A percentile compares a stretch with the other conserved stretches of the same genome.
phyloP scores from a whole-genome alignment of 2,113 vertebrate species.

The Herpailurus yagouaroundi region DNA sequence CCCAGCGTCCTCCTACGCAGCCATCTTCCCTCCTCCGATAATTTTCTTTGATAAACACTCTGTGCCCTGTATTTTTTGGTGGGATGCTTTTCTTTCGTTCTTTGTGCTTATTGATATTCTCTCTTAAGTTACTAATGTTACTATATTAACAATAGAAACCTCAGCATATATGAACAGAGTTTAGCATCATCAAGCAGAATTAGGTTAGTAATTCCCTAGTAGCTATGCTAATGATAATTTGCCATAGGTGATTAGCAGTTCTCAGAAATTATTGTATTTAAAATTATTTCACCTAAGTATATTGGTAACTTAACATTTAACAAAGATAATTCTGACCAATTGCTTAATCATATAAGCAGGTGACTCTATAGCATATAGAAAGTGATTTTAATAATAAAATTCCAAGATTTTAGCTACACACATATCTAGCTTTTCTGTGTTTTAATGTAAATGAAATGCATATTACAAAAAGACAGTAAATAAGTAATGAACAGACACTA shows the following conservation, averaged over 20 bases:
- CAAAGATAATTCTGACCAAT: neutral
- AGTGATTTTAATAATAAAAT: neutral
- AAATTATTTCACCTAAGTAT: neutral
- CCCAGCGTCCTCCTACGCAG: too few species aligned
- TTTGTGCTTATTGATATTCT: neutral
- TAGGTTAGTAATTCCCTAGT: neutral
- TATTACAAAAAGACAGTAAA: neutral
- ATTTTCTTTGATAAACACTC: neutral
- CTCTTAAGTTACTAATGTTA: neutral
- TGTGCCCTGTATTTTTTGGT: neutral
- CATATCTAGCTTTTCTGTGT: neutral
- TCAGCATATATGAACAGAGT: neutral
- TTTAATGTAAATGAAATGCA: slow-evolving; percentile 10
- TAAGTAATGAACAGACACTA: neutral
- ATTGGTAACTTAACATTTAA: neutral
- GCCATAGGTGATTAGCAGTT: neutral
- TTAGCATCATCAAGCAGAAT: neutral
- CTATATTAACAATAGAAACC: neutral
- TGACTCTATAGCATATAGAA: neutral
- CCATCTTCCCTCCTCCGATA: too few species aligned
- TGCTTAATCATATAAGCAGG: neutral
- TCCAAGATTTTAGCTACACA: neutral
- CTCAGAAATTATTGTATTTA: neutral
- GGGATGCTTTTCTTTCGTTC: neutral
- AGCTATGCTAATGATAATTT: neutral